A percentile compares a stretch with the other conserved stretches of the same genome.
phyloP scores from a whole-genome alignment of 2,113 vertebrate genomes.

The Corvus hawaiiensis region DNA sequence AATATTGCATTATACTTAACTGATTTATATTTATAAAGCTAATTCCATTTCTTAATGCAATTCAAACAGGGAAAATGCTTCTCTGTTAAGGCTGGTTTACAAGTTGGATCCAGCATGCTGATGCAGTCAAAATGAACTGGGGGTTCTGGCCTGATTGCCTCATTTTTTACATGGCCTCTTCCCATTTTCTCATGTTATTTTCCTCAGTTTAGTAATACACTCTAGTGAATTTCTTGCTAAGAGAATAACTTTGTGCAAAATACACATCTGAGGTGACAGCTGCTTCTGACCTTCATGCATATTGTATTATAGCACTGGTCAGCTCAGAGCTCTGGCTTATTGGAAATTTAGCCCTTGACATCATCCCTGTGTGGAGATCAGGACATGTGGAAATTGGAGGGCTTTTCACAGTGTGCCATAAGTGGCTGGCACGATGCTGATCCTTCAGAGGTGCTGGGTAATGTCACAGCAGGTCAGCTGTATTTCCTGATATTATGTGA shows the following conservation, averaged over 20 bases:
- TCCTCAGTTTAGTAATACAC: not conserved
- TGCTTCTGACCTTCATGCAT: constrained; percentile 41
- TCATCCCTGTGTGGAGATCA: not conserved
- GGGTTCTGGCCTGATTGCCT: not conserved
- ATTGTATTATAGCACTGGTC: not conserved
- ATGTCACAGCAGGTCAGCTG: not conserved
- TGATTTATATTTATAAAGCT: constrained; percentile 59
- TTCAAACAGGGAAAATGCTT: constrained; percentile 24
- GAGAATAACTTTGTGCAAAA: constrained; percentile 17
- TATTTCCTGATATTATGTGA: not conserved
- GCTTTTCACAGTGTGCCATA: not conserved
- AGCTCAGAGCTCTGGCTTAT: not conserved
- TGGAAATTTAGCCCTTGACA: constrained; percentile 18
- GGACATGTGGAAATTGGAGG: not conserved
- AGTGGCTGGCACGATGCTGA: not conserved
- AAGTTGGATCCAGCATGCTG: not conserved
- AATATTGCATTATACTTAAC: constrained; percentile 62
- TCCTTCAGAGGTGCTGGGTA: not conserved
- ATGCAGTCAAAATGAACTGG: not conserved
- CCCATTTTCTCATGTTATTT: not conserved
- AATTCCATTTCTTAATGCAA: constrained; percentile 38
- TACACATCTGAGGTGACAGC: constrained; percentile 1
- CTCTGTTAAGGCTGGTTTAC: not conserved
- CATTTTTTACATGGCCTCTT: not conserved
- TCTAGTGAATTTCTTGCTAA: not conserved